These are phyloP conservation scores for Hirundichthys speculiger DNA, from an alignment of 2,113 vertebrate genomes.

Conservation along the genomic window DNA sequence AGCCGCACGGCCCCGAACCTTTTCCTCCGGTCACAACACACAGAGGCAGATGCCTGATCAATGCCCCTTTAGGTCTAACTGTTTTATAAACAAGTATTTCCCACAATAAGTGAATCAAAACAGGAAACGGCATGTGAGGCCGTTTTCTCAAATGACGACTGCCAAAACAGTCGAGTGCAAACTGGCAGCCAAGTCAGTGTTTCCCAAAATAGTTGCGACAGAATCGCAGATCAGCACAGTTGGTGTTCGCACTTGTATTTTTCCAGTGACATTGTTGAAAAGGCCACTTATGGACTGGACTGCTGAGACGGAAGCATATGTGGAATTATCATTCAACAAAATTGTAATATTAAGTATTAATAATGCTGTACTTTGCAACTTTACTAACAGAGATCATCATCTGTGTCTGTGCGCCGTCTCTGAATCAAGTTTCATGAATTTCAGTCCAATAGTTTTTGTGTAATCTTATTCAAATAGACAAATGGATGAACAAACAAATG, in stretches of 20 bases:
- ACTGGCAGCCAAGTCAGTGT: constrained; percentile 46
- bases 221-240: constrained; percentile 51
- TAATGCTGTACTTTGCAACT: too few relatives aligned
- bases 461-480: too few relatives aligned
- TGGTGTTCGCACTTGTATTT: constrained; percentile 50
- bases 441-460: too few relatives aligned
- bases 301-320: constrained; percentile 26
- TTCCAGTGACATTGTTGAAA: constrained; percentile 44
- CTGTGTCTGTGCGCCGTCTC: too few relatives aligned
- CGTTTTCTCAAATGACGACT: constrained; percentile 23
- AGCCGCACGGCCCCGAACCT: constrained; percentile 21
- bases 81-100: constrained; percentile 8
- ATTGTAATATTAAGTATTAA: too few relatives aligned
- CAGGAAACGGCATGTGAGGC: constrained; percentile 22
- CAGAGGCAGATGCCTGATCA: background rate
- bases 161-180: constrained; percentile 45
- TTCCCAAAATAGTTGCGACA: constrained; percentile 59
- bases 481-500: too few relatives aligned
- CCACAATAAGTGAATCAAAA: constrained; percentile 24
- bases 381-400: too few relatives aligned
- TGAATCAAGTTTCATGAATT: too few relatives aligned
- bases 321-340: background rate
- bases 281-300: constrained; percentile 28
- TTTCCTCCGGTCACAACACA: background rate
- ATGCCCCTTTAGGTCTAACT: background rate